Conservation (phyloP, 2,888 invertebrate species). For the Noctua janthina region DNA sequence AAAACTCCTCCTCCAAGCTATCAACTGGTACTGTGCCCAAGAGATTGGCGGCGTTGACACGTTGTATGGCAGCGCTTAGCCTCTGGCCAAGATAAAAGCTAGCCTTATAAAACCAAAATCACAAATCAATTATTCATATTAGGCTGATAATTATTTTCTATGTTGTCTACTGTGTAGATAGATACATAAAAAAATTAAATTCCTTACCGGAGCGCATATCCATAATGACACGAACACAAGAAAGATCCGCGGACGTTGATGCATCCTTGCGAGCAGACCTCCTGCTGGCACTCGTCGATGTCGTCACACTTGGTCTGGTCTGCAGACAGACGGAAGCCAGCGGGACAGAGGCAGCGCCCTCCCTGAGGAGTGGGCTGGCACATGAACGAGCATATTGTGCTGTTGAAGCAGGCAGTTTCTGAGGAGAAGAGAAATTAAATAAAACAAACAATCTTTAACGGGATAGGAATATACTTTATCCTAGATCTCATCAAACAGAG, state of each 20-base stretch:
- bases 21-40: not conserved
- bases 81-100: too few relatives aligned
- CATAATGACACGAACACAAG: conserved; percentile 91
- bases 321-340: conserved; percentile 89
- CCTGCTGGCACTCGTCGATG: conserved; percentile 92
- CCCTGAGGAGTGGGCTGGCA: conserved; percentile 93
- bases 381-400: conserved; percentile 78
- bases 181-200: not conserved
- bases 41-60: not conserved
- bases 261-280: conserved; percentile 92
- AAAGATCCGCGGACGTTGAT: conserved; percentile 89
- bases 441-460: not conserved
- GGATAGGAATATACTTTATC: not conserved
- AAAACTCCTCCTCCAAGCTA: not conserved
- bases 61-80: too few relatives aligned
- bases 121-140: not conserved
- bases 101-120: too few relatives aligned
- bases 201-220: conserved; percentile 88
- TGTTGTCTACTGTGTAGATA: not conserved
- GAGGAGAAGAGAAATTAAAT: not conserved
- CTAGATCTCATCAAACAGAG: not conserved
- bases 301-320: conserved; percentile 92
- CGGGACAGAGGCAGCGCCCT: conserved; percentile 91
- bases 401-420: conserved; percentile 70
- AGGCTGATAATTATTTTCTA: not conserved